phyloP scores from a whole-genome alignment of 2,113 vertebrate species.

The Colaptes auratus region DNA sequence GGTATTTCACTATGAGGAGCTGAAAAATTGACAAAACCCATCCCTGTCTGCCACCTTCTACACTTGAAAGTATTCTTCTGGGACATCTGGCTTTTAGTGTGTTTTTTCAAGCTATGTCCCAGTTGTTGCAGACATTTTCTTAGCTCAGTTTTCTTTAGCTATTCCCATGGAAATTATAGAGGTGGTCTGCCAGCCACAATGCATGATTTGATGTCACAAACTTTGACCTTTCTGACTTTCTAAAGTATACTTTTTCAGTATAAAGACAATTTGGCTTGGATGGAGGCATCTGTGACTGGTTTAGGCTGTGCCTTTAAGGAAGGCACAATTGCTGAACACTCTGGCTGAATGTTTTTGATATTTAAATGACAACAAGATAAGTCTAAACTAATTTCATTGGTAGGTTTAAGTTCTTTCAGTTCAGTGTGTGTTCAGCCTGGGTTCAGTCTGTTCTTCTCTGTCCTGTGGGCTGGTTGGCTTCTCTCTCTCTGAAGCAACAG shows the following conservation, averaged over 20 bases:
- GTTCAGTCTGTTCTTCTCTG: no score
- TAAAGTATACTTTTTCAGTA: constrained; percentile 69
- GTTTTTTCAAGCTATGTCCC: neutral
- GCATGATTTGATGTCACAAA: constrained; percentile 52
- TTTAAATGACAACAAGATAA: no score
- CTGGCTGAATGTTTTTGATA: no score
- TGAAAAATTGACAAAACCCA: constrained; percentile 74
- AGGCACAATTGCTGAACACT: no score
- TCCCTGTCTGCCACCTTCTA: constrained; percentile 28
- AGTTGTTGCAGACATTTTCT: constrained; percentile 59
- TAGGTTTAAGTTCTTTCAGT: no score
- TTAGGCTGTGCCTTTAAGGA: no score
- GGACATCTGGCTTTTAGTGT: constrained; percentile 70
- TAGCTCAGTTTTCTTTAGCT: constrained; percentile 67
- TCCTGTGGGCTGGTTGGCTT: no score
- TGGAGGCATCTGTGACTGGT: no score
- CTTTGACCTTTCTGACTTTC: constrained; percentile 60
- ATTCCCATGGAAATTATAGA: constrained; percentile 71
- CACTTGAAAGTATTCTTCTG: constrained; percentile 61
- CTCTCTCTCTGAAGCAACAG: no score
- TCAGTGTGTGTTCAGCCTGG: no score
- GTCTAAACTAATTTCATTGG: no score
- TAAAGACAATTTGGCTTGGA: constrained; percentile 55
- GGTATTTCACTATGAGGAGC: constrained; percentile 56
- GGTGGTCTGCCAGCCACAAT: constrained; percentile 56